These are phyloP conservation scores for Bellardia pandia DNA, from an alignment of 2,888 invertebrate species.

Conservation along the genomic window DNA sequence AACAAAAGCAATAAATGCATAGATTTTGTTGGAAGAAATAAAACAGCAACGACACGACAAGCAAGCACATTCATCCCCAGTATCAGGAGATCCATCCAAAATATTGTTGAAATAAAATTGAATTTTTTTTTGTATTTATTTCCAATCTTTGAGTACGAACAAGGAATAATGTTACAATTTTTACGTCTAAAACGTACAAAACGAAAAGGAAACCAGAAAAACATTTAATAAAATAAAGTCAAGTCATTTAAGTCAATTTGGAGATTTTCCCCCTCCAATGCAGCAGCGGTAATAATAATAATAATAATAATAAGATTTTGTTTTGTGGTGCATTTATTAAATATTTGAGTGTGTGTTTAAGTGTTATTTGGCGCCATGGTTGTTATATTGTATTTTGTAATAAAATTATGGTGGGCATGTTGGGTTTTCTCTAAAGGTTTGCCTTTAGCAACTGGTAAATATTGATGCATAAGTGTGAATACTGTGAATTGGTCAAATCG, in stretches of 20 bases:
- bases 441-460: neutral
- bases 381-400: constrained; percentile 12
- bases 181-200: constrained; percentile 45
- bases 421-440: neutral
- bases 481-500: too few relatives aligned
- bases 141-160: constrained; percentile 25
- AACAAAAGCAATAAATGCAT: constrained; percentile 10
- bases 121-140: constrained; percentile 57
- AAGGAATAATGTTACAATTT: constrained; percentile 7
- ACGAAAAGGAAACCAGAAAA: neutral
- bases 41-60: constrained; percentile 8
- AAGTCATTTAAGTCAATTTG: constrained; percentile 72
- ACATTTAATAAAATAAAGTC: constrained; percentile 63
- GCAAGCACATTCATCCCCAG: constrained; percentile 27
- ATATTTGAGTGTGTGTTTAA: constrained; percentile 26
- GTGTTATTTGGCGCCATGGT: constrained; percentile 66
- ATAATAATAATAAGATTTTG: constrained; percentile 54
- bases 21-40: constrained; percentile 32
- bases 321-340: constrained; percentile 31
- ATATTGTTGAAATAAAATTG: constrained; percentile 49
- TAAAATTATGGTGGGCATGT: neutral
- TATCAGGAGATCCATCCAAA: constrained; percentile 13
- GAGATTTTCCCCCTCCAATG: constrained; percentile 25
- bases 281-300: constrained; percentile 17
- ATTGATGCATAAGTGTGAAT: too few relatives aligned